These are phyloP conservation scores for Papilio gigon DNA, from an alignment of 2,888 invertebrate genomes.

Conservation along the genomic window DNA sequence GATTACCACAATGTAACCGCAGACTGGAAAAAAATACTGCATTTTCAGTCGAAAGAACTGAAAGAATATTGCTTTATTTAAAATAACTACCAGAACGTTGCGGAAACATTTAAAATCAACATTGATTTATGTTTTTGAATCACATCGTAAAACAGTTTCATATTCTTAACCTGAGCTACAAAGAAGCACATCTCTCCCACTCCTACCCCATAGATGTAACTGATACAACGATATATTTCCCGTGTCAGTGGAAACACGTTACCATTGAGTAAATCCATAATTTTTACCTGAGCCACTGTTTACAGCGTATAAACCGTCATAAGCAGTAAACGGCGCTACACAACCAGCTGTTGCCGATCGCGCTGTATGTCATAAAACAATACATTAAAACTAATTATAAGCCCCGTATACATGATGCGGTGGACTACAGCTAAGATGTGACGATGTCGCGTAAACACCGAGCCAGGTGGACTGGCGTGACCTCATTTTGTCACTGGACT, in stretches of 20 bases:
- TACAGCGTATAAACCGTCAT: constrained; percentile 43
- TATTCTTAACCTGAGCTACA: neutral
- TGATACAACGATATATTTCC: neutral
- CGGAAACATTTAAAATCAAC: neutral
- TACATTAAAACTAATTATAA: constrained; percentile 74
- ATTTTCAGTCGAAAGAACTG: neutral
- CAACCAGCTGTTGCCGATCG: constrained; percentile 65
- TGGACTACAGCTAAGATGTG: constrained; percentile 47
- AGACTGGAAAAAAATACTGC: neutral
- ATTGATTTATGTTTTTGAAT: neutral
- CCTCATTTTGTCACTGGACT: neutral
- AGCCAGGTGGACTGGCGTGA: constrained; percentile 37
- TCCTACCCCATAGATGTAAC: neutral
- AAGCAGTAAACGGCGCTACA: constrained; percentile 62
- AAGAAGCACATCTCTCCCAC: neutral
- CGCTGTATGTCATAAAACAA: constrained; percentile 74
- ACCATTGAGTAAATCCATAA: neutral
- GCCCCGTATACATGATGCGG: constrained; percentile 49
- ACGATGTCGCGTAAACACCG: constrained; percentile 49
- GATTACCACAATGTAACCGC: too few species aligned
- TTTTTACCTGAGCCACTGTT: constrained; percentile 17
- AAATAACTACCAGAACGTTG: neutral
- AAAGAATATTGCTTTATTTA: neutral
- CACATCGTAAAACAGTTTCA: neutral
- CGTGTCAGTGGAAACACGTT: neutral